phyloP scores from a whole-genome alignment of 2,888 invertebrate genomes.

The Petrolisthes manimaculis region DNA sequence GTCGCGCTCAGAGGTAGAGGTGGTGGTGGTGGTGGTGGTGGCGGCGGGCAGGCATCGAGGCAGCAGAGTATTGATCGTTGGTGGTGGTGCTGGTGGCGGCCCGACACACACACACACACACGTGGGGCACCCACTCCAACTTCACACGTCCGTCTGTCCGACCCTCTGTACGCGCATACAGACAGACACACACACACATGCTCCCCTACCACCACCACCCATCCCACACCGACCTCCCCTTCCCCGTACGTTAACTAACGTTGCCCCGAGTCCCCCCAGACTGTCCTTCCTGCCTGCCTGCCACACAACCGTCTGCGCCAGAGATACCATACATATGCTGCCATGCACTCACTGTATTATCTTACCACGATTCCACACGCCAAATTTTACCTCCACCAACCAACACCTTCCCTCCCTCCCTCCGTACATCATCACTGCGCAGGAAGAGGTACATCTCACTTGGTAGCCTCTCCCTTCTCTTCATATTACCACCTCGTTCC shows the following conservation, averaged over 20 bases:
- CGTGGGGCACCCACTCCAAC: conserved; percentile 28
- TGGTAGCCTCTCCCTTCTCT: conserved; percentile 21
- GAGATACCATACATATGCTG: conserved; percentile 5
- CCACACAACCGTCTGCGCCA: not conserved
- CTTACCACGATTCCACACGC: conserved; percentile 13
- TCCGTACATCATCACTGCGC: conserved; percentile 20
- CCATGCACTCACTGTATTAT: not conserved
- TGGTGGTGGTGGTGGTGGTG: not conserved
- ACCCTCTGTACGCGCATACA: conserved; percentile 26
- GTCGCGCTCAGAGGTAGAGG: not conserved
- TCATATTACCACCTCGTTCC: not conserved
- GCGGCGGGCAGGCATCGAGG: not conserved
- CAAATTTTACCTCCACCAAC: conserved; percentile 33
- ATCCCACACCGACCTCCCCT: not conserved
- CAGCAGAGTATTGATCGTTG: conserved; percentile 45
- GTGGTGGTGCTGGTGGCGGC: conserved; percentile 26
- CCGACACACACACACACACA: conserved; percentile 39
- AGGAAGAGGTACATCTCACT: conserved; percentile 47
- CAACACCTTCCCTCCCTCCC: too few species aligned
- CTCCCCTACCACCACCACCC: conserved; percentile 4
- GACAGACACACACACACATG: conserved; percentile 30
- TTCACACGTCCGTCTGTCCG: conserved; percentile 24
- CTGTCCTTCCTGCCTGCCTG: not conserved
- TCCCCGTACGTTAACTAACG: not conserved
- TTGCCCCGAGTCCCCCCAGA: not conserved